Base-by-base conservation (phyloP, 2,797 vertebrate species). In the Sebastes kiyomatsui region DNA sequence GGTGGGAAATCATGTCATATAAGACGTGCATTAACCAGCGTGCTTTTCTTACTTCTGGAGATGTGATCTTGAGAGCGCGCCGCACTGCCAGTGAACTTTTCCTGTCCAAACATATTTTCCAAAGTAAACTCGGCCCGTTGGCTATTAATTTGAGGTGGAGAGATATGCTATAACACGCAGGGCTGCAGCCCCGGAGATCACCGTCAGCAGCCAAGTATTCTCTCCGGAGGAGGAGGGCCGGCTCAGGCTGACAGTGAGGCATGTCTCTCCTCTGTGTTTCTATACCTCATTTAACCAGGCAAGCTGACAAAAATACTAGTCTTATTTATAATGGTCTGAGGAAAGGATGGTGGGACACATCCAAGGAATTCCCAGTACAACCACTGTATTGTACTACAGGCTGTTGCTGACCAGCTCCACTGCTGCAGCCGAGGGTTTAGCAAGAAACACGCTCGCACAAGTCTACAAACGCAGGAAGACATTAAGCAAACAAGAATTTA, bases 91-190 rank as follows among this genome's bases (percentile, higher is more conserved):
- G 70, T 77, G 61, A 89, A 86, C 78, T 60, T 87, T 86, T 93
- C 85, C 80, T 91, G 87, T 89, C 75, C 84, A 87, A 90, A 85
- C 91, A 83, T 86, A 92, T 91, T 88, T 88, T 92, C 86, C 73
- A 88, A 90, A 92, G 88, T 89, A 89, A 92, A 91, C 82, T 85
- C 14, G 67, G 81, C 82, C 88, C 66, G 13, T 81, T 75, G 88
- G 88, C 87, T 91, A 87, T 93, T 90, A 84, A 92, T 92, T 90
- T 87, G 75, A 88, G 80, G 89, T 80, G 66, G 88, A 82, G 90
- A 88, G 89, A 93, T 92, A 79, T 84, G 92, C 87, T 87, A 61
- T 81, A 88, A 91, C 92, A 90, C 85, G 93, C 77, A 87, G 78
- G 67, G 75, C 80, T 86, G 80, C 79, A 84, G 90, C 87, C 78